These are phyloP conservation scores for Tenebrio molitor DNA, from an alignment of 1,140 invertebrate species.

Conservation along the genomic window DNA sequence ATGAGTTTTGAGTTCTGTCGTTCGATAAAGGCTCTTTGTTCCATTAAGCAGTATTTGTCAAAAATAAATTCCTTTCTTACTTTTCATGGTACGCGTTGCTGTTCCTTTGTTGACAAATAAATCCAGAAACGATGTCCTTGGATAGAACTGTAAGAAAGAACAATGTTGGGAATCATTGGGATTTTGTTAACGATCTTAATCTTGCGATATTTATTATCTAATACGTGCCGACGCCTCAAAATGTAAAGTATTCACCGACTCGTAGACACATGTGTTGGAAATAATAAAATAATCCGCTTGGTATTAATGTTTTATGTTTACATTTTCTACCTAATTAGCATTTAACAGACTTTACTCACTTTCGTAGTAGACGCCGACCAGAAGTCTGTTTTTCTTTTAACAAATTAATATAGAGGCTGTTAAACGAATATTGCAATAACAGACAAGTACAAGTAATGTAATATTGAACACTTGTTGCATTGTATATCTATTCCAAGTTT, in stretches of 20 bases:
- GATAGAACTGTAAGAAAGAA: no score
- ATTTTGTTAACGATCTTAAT: no score
- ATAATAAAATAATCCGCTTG: conserved; percentile 28
- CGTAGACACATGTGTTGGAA: conserved; percentile 21
- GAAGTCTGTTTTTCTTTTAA: conserved; percentile 40
- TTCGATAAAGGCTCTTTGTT: no score
- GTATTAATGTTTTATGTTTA: conserved; percentile 40
- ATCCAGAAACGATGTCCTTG: no score
- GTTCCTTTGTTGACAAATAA: no score
- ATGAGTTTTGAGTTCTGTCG: no score
- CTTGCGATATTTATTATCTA: no score
- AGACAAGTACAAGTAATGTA: background rate
- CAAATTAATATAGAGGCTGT: conserved; percentile 31
- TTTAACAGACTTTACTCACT: conserved; percentile 37
- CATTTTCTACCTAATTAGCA: conserved; percentile 38
- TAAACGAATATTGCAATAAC: conserved; percentile 30
- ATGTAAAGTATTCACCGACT: conserved; percentile 11
- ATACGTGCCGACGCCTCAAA: no score
- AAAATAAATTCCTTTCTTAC: no score
- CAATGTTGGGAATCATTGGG: no score
- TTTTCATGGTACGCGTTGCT: no score
- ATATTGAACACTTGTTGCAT: conserved; percentile 22
- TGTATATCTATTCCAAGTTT: conserved; percentile 10
- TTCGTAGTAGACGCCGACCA: conserved; percentile 29
- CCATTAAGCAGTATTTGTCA: no score